These are phyloP conservation scores for Acrobasis repandana DNA, from an alignment of 2,888 invertebrate species.

Conservation along the genomic window DNA sequence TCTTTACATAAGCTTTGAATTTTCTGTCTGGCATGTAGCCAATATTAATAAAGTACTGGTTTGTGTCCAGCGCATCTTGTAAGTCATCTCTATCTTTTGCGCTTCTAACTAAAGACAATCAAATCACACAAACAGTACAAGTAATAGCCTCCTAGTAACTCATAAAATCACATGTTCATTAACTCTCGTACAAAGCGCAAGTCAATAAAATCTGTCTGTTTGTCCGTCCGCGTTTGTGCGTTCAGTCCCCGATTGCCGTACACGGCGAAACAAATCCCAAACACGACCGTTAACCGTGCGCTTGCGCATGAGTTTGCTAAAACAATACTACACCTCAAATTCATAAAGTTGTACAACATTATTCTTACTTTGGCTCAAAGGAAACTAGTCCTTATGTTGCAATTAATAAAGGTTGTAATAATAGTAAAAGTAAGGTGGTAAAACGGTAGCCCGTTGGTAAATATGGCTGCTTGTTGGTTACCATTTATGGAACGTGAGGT, in stretches of 20 bases:
- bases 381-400: not conserved
- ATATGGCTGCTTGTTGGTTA: not conserved
- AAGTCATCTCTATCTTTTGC: too few species aligned
- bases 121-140: too few species aligned
- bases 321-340: constrained; percentile 10
- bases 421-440: not conserved
- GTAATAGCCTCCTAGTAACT: too few species aligned
- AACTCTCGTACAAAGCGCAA: not conserved
- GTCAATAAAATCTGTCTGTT: constrained; percentile 12
- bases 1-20: too few species aligned
- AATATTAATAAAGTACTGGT: too few species aligned
- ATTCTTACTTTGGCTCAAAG: not conserved
- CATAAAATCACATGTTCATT: too few species aligned
- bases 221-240: constrained; percentile 7
- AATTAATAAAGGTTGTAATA: not conserved
- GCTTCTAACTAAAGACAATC: too few species aligned
- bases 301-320: constrained; percentile 18
- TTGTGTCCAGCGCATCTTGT: too few species aligned
- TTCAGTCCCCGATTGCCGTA: constrained; percentile 6
- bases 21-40: too few species aligned
- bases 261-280: constrained; percentile 14
- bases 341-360: not conserved
- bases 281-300: constrained; percentile 9
- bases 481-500: constrained; percentile 1
- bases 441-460: not conserved